Base-by-base conservation (phyloP, 2,113 vertebrate genomes). In the Pyxicephalus adspersus region DNA sequence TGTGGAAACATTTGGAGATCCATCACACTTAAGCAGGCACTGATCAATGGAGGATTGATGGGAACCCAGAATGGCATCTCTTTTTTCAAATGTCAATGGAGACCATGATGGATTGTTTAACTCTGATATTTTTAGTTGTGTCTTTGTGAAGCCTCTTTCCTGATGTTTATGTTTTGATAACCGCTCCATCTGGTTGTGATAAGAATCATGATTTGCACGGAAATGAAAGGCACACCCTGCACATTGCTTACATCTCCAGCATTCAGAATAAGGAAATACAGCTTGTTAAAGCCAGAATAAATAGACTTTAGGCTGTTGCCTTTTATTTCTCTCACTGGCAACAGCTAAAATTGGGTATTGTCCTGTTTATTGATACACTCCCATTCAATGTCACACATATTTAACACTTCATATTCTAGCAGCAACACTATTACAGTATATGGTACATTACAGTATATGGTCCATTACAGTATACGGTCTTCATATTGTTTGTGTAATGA, bases 151-250 rank as follows among this genome's bases (percentile, higher is more conserved):
- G 89, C 87, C 84, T 89, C 89, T 86, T 87, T 90, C 64, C 50
- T 76, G 83, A 72, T 91, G 90, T 91, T 93, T 93, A 90, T 58
- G 78, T 83, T 87, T 81, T 52, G 78, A 87, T 88, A 87, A 86
- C 77, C 65, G 80, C 85, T 85, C 90, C 91, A 92, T 92, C 92
- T 93, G 92, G 91, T 90, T 92, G 84, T 77, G 84, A 89, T 91
- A 89, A 88, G 87, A 88, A 84, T 70, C 72, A 64, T 83, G 86
- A 84, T 82, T 78, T 77, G 83, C 77, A 83, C 83, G 84, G 31
- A 75, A 60, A 68, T 84, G 63, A 73, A 61, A 71, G 83, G 88
- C 86, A 83, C 83, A 80, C 84, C 76, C 86, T 63, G 28, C 77
- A 45, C 63, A 54, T 77, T 73, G 67, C 38, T 70, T 73, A 73